These are phyloP conservation scores for Drosophila lacicola DNA, from an alignment of 2,888 invertebrate species.

Conservation along the genomic window DNA sequence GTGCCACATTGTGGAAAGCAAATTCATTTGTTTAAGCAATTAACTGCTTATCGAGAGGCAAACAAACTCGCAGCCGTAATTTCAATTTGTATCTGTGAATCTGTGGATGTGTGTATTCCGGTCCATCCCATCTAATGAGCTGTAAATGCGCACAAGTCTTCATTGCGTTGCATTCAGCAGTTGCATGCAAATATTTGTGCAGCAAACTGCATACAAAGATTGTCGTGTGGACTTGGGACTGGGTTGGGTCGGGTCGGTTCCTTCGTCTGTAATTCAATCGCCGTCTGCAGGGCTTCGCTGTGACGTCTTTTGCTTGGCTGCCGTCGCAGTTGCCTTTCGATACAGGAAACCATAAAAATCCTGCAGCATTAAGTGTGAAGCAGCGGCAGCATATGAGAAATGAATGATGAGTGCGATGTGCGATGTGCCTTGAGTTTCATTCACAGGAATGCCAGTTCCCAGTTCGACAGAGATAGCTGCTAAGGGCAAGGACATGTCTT, in stretches of 20 bases:
- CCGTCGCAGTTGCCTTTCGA: conserved; percentile 35
- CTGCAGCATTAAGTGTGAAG: conserved; percentile 53
- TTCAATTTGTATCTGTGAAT: conserved; percentile 28
- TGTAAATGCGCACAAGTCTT: conserved; percentile 31
- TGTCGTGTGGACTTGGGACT: conserved; percentile 23
- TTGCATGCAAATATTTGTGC: conserved; percentile 68
- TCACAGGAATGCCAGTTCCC: conserved; percentile 67
- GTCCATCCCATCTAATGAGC: conserved; percentile 36
- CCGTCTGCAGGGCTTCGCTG: conserved; percentile 54
- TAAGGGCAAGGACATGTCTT: conserved; percentile 50
- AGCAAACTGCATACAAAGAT: conserved; percentile 12
- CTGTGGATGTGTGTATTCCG: conserved; percentile 8
- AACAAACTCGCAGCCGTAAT: conserved; percentile 25
- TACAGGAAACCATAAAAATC: conserved; percentile 83
- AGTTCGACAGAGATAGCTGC: conserved; percentile 34
- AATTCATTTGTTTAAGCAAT: conserved; percentile 53
- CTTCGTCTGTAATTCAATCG: conserved; percentile 69
- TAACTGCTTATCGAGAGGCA: conserved; percentile 48
- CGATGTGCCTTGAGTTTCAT: conserved; percentile 77
- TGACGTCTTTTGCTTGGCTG: conserved; percentile 54
- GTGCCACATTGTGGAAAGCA: conserved; percentile 28
- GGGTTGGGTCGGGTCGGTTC: conserved; percentile 23
- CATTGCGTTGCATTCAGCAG: conserved; percentile 31
- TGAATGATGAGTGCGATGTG: conserved; percentile 72
- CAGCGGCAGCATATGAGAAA: conserved; percentile 63